phyloP scores from a whole-genome alignment of 2,888 invertebrate species.

The Lithophane ornitopus region DNA sequence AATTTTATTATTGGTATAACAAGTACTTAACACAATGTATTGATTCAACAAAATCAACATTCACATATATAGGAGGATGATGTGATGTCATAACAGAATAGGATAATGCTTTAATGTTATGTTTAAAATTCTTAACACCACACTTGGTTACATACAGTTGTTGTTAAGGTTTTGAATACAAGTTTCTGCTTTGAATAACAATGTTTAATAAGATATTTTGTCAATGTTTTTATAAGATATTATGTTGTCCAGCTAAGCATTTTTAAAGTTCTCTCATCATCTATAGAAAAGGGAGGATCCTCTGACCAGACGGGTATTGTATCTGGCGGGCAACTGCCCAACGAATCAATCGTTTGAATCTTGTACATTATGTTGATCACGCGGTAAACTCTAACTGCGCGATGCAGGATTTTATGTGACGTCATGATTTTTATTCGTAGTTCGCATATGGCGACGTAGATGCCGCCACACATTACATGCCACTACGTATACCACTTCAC shows the following conservation, averaged over 20 bases:
- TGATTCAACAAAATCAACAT: constrained; percentile 27
- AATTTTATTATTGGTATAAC: not conserved
- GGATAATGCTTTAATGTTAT: constrained; percentile 28
- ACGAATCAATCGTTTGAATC: too few relatives aligned
- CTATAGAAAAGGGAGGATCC: too few relatives aligned
- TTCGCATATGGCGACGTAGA: too few relatives aligned
- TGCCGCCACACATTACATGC: not conserved
- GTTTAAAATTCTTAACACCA: constrained; percentile 46
- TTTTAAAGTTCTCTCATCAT: too few relatives aligned
- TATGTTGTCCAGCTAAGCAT: not conserved
- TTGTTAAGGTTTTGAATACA: constrained; percentile 35
- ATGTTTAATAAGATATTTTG: too few relatives aligned
- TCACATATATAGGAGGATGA: constrained; percentile 4
- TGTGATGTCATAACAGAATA: constrained; percentile 28
- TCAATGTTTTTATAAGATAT: constrained; percentile 10
- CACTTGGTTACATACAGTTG: constrained; percentile 34
- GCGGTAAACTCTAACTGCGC: too few relatives aligned
- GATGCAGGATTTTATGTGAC: too few relatives aligned
- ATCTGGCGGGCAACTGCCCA: too few relatives aligned
- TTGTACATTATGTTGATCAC: too few relatives aligned
- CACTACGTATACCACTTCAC: not conserved
- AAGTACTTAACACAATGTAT: constrained; percentile 3
- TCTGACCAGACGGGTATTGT: too few relatives aligned
- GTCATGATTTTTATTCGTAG: too few relatives aligned
- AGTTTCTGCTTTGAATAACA: constrained; percentile 25